A percentile compares a stretch with the other conserved stretches of the same genome.
Evolutionary conservation across 2,113 vertebrate species (phyloP).

Genomic region (Noctilio leporinus): DNA sequence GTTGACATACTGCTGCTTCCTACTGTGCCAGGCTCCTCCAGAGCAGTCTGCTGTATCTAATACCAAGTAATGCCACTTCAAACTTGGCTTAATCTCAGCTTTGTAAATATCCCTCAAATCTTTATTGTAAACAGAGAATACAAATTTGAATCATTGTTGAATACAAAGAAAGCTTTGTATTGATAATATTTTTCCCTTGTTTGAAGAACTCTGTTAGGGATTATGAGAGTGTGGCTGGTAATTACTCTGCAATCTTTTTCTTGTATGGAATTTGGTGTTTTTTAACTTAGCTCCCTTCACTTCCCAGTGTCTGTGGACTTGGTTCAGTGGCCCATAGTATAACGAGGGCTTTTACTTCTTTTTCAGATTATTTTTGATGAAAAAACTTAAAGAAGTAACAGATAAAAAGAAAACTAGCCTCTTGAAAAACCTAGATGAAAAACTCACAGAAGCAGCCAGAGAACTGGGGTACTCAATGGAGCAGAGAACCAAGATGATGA

Average conservation of each 20-base stretch:
- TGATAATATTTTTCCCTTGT: not conserved
- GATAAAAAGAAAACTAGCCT: conserved; percentile 78
- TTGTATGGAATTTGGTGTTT: not conserved
- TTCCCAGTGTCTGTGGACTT: not conserved
- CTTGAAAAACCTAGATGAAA: conserved; percentile 84
- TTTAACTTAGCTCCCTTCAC: not conserved
- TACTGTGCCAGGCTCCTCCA: not conserved
- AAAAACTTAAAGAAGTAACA: conserved; percentile 84
- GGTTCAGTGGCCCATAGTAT: not conserved
- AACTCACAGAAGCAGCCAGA: conserved; percentile 83
- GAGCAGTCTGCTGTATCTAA: not conserved
- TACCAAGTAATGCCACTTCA: not conserved
- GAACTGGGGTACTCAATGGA: conserved; percentile 87
- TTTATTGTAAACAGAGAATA: not conserved
- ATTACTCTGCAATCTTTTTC: not conserved
- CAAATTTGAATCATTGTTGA: not conserved
- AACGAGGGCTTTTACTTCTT: conserved; percentile 56
- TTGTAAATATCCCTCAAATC: not conserved
- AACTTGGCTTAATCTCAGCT: not conserved
- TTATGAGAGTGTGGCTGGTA: not conserved
- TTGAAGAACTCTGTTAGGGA: not conserved
- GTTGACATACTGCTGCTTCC: not conserved
- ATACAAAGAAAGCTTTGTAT: not conserved
- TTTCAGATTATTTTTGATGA: conserved; percentile 86
- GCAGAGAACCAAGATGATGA: conserved; percentile 90